Evolutionary conservation across 2,888 invertebrate species (phyloP).

Genomic region (Cyaniris semiargus): DNA sequence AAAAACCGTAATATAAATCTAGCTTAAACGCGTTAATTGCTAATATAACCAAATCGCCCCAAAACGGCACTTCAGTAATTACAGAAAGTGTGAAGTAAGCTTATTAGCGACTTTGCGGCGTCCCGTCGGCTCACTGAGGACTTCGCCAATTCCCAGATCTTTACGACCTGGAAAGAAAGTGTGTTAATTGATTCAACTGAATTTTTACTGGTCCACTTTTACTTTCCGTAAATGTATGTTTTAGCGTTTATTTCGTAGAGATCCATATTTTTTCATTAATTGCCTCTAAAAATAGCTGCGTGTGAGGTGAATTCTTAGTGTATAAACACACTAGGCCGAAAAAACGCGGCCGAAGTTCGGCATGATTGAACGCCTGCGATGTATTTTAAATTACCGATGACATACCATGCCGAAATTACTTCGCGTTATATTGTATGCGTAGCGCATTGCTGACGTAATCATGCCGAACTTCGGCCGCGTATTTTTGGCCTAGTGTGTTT

Average conservation of each 20-base stretch:
- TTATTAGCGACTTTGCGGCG: constrained; percentile 26
- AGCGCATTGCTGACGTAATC: too few relatives aligned
- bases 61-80: constrained; percentile 20
- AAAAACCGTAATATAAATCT: constrained; percentile 18
- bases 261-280: too few relatives aligned
- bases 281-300: too few relatives aligned
- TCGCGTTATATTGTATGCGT: too few relatives aligned
- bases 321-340: too few relatives aligned
- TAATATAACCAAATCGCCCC: constrained; percentile 20
- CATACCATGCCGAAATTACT: too few relatives aligned
- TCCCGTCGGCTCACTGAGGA: constrained; percentile 16
- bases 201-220: background rate
- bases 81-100: constrained; percentile 30
- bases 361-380: too few relatives aligned
- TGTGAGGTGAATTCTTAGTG: too few relatives aligned
- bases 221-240: background rate
- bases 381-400: too few relatives aligned
- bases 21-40: constrained; percentile 7
- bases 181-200: background rate
- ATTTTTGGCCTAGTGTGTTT: too few relatives aligned
- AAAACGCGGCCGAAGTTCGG: too few relatives aligned
- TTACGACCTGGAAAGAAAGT: background rate
- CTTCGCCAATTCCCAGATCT: constrained; percentile 24
- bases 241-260: background rate
- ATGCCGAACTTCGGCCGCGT: too few relatives aligned